Conservation (phyloP, 2,888 invertebrate genomes). For the Xestia c-nigrum region DNA sequence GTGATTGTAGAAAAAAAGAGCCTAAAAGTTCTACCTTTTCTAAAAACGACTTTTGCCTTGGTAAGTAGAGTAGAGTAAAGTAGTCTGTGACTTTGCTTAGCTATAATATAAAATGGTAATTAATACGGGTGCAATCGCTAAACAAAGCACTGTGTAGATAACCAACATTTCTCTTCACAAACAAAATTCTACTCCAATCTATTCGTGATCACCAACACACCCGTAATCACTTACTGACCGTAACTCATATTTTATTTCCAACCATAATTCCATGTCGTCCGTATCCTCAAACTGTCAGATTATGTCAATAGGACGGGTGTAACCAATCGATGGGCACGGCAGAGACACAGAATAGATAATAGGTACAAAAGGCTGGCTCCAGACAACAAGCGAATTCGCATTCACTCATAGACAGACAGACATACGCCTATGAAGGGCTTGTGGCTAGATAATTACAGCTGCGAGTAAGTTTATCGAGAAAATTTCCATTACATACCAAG, state of each 20-base stretch:
- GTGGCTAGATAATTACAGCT: neutral
- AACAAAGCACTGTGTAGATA: neutral
- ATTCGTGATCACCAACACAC: slow-evolving; percentile 2
- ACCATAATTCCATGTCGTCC: slow-evolving; percentile 37
- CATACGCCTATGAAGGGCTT: neutral
- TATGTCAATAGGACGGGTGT: slow-evolving; percentile 55
- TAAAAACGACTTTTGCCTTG: neutral
- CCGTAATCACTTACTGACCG: slow-evolving; percentile 22
- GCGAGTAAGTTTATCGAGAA: neutral
- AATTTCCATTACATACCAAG: neutral
- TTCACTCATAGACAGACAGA: neutral
- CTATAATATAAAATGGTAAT: neutral
- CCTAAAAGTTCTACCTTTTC: neutral
- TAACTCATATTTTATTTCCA: slow-evolving; percentile 44
- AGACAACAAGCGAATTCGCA: neutral
- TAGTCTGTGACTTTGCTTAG: neutral
- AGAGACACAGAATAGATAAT: slow-evolving; percentile 2
- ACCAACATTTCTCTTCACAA: neutral
- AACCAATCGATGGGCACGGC: slow-evolving; percentile 44
- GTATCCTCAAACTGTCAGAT: slow-evolving; percentile 47
- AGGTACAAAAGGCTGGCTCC: neutral
- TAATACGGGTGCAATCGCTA: neutral
- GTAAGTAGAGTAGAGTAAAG: neutral
- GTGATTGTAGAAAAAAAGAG: no score
- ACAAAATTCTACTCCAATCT: neutral